Evolutionary conservation across 2,113 vertebrate genomes (phyloP), one percentile per base, ranked within the genome.

Genomic region (Dipodomys stephensi): DNA sequence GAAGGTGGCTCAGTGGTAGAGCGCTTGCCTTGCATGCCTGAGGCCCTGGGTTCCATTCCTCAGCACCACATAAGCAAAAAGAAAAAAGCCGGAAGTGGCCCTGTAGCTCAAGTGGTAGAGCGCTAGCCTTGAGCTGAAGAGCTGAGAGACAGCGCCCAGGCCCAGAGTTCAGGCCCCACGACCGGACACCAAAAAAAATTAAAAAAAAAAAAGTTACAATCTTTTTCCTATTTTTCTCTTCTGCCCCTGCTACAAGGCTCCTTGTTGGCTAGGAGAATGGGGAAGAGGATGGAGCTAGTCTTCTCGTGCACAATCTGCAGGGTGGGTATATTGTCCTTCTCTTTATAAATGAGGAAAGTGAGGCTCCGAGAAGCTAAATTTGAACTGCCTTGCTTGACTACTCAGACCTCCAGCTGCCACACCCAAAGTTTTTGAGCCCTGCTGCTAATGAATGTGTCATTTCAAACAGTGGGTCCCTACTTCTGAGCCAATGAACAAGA

Each of bases 291-390:
- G 5, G 5, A 0, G 23, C 53, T 13, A 28, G 46, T 49, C 32
- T 95, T 57, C 23, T 57, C 23, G 3, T n/a, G 69, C n/a, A 28
- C 44, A 7, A 8, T 18, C 18, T 39, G 69, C 32, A n/a, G 76
- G 30, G 28, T 0, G n/a, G 4, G 19, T 9, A 27, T 1, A 65
- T 23, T 3, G 30, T 80, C 49, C 68, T 15, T 62, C 25, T 27
- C 60, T 87, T 77, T 77, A 85, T 83, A 90, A 95, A 86, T 57
- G 53, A 35, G 16, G 67, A 92, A 68, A 87, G 30, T 9, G n/a
- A 83, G 62, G 28, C 20, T 81, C 49, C 16, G 25, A 83, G 67
- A 60, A 93, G 53, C 49, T 20, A 27, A 25, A 20, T 35, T 11
- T 49, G 25, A 95, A 57, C 69, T 67, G 39, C 32, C 25, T 11